phyloP scores from a whole-genome alignment of 2,888 invertebrate genomes.

The Anorthoa munda region DNA sequence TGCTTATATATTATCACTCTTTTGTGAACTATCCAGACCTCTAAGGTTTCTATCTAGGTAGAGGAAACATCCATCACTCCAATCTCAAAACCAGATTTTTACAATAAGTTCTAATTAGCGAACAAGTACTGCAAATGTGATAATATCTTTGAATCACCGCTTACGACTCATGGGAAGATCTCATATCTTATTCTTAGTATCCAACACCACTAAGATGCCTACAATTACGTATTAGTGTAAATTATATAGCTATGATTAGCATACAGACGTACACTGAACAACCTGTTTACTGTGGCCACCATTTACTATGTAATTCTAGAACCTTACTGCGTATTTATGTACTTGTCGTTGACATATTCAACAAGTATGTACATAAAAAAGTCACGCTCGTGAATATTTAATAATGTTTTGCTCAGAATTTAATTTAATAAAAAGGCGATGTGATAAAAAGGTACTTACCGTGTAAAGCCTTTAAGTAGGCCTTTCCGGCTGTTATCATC shows the following conservation, averaged over 20 bases:
- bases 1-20: not conserved
- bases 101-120: slow-evolving; percentile 54
- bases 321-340: not conserved
- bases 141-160: slow-evolving; percentile 43
- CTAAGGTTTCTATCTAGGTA: not conserved
- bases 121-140: slow-evolving; percentile 24
- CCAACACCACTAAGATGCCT: slow-evolving; percentile 25
- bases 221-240: slow-evolving; percentile 51
- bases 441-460: slow-evolving; percentile 92
- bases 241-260: slow-evolving; percentile 50
- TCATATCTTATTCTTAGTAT: slow-evolving; percentile 52
- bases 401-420: slow-evolving; percentile 49
- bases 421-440: slow-evolving; percentile 51
- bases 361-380: slow-evolving; percentile 36
- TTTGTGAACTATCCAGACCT: not conserved
- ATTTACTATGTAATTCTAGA: slow-evolving; percentile 37
- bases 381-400: slow-evolving; percentile 29
- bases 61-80: slow-evolving; percentile 5
- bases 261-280: slow-evolving; percentile 19
- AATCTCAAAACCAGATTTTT: slow-evolving; percentile 43
- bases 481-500: slow-evolving; percentile 98
- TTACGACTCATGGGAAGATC: slow-evolving; percentile 53
- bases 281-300: slow-evolving; percentile 43
- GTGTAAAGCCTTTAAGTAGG: slow-evolving; percentile 98
- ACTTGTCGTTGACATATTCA: slow-evolving; percentile 21